phyloP scores from a whole-genome alignment of 2,797 vertebrate genomes.

The Bufotes viridis region DNA sequence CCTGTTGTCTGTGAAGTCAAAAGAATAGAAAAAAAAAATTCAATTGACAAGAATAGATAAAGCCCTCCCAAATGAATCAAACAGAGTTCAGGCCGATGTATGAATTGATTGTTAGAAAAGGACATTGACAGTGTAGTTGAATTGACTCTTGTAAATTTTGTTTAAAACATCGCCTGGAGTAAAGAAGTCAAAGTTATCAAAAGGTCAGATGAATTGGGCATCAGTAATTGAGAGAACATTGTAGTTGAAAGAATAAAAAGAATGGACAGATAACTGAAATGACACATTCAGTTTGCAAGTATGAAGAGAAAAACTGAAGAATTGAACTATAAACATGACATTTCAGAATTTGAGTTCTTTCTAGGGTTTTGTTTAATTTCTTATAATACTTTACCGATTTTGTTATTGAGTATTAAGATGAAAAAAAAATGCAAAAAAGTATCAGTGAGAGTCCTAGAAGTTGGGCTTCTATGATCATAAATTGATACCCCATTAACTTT shows the following conservation, averaged over 20 bases:
- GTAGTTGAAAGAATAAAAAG: conserved; percentile 1
- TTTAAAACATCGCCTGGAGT: conserved; percentile 13
- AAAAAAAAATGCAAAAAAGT: background rate
- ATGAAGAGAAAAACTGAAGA: background rate
- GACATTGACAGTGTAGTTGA: conserved; percentile 16
- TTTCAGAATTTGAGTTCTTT: background rate
- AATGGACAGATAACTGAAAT: conserved; percentile 25
- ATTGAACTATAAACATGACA: conserved; percentile 11
- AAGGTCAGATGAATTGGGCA: conserved; percentile 25
- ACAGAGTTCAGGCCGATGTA: background rate
- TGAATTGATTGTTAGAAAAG: background rate
- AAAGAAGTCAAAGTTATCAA: conserved; percentile 30
- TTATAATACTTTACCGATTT: background rate
- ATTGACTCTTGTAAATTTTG: conserved; percentile 32
- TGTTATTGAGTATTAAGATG: background rate
- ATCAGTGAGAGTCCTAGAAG: too few species aligned
- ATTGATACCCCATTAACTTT: too few species aligned
- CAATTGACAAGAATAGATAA: background rate
- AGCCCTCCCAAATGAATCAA: background rate
- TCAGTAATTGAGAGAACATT: conserved; percentile 36
- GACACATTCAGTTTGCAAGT: conserved; percentile 14
- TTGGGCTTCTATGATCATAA: too few species aligned
- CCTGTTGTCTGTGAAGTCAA: background rate
- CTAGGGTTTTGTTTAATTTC: background rate
- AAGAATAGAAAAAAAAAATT: background rate